phyloP scores from a whole-genome alignment of 2,113 vertebrate species.

The Spizaetus ornatus region DNA sequence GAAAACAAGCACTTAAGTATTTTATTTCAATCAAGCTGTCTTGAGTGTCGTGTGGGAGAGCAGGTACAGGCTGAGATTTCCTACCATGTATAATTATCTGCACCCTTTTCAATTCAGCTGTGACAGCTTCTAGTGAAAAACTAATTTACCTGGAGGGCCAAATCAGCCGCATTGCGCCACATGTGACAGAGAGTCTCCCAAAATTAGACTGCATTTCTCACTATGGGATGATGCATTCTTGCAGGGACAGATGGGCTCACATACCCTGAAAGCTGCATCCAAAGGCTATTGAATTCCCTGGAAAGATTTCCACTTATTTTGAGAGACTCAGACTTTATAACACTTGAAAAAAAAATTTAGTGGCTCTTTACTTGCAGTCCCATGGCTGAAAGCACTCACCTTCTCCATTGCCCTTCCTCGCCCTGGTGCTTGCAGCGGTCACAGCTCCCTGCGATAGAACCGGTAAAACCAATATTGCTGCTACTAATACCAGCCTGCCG shows the following conservation, averaged over 20 bases:
- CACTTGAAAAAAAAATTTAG: background rate
- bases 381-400: background rate
- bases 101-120: background rate
- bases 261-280: background rate
- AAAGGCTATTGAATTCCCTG: background rate
- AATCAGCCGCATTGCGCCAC: background rate
- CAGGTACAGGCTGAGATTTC: background rate
- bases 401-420: background rate
- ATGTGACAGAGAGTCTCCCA: background rate
- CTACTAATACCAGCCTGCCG: background rate
- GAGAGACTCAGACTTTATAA: background rate
- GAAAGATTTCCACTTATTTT: background rate
- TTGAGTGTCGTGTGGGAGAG: background rate
- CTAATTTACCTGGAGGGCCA: background rate
- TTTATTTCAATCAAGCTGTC: background rate
- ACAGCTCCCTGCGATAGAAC: background rate
- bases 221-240: background rate
- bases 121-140: background rate
- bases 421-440: background rate
- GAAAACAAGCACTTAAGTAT: background rate
- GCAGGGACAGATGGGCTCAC: background rate
- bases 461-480: background rate
- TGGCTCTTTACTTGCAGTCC: background rate
- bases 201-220: background rate
- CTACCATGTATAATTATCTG: background rate